These are phyloP conservation scores for Choreutis nemorana DNA, from an alignment of 2,888 invertebrate genomes.

Conservation along the genomic window DNA sequence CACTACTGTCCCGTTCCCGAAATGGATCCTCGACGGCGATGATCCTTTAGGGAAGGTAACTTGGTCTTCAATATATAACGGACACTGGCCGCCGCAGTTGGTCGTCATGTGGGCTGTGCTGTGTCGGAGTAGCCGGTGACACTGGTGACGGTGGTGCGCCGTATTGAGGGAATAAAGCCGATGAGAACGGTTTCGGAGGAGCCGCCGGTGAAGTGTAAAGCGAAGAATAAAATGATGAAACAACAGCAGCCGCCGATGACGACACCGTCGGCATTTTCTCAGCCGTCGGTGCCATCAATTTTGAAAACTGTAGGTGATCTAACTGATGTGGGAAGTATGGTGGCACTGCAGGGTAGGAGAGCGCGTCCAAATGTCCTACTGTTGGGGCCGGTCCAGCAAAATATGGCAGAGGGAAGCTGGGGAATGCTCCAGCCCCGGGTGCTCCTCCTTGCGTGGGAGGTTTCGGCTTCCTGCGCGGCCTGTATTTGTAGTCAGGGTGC, in stretches of 20 bases:
- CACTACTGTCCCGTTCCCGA: slow-evolving; percentile 23
- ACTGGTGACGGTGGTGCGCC: slow-evolving; percentile 53
- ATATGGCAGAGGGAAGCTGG: slow-evolving; percentile 71
- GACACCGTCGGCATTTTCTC: slow-evolving; percentile 54
- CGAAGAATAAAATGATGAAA: slow-evolving; percentile 74
- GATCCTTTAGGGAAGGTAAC: slow-evolving; percentile 46
- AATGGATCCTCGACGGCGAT: slow-evolving; percentile 29
- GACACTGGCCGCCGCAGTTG: slow-evolving; percentile 74
- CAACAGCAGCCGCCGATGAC: slow-evolving; percentile 65
- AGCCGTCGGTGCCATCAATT: slow-evolving; percentile 60
- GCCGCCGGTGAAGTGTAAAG: slow-evolving; percentile 67
- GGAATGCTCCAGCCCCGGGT: slow-evolving; percentile 63
- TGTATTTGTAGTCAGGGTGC: slow-evolving; percentile 91
- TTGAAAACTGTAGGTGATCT: slow-evolving; percentile 71
- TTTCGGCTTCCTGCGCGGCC: slow-evolving; percentile 86
- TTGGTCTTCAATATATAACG: slow-evolving; percentile 72
- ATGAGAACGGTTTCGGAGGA: slow-evolving; percentile 60
- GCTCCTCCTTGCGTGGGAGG: slow-evolving; percentile 66
- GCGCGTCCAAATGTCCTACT: slow-evolving; percentile 64
- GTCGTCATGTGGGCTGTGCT: slow-evolving; percentile 63
- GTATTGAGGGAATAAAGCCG: slow-evolving; percentile 63
- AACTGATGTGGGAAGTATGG: slow-evolving; percentile 82
- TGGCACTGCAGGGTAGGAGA: slow-evolving; percentile 72
- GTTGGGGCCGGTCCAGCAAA: slow-evolving; percentile 70
- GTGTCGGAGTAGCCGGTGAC: slow-evolving; percentile 48